phyloP scores from a whole-genome alignment of 2,113 vertebrate species.

The Struthio camelus region DNA sequence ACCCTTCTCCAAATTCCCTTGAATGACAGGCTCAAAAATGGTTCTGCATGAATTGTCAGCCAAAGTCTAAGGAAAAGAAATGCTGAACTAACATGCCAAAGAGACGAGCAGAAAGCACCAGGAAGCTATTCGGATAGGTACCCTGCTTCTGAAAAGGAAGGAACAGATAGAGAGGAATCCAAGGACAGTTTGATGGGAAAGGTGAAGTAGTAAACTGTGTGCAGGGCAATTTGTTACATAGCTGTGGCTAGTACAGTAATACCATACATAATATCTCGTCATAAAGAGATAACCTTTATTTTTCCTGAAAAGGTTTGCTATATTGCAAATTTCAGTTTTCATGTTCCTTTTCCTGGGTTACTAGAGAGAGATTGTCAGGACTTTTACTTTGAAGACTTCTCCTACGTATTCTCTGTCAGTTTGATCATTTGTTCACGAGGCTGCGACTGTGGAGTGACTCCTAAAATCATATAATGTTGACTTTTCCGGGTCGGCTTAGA shows the following conservation, averaged over 20 bases:
- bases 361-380: not conserved
- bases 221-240: slow-evolving; percentile 42
- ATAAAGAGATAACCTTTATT: slow-evolving; percentile 42
- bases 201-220: not conserved
- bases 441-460: not conserved
- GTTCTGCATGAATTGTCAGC: not conserved
- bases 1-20: not conserved
- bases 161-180: not conserved
- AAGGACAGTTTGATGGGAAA: slow-evolving; percentile 2
- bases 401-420: not conserved
- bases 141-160: not conserved
- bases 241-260: slow-evolving; percentile 34
- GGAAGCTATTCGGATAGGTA: not conserved
- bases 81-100: not conserved
- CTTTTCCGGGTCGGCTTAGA: not conserved
- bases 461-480: not conserved
- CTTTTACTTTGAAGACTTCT: not conserved
- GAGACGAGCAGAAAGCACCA: not conserved
- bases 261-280: slow-evolving; percentile 9
- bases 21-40: not conserved
- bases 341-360: not conserved
- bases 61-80: not conserved
- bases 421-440: not conserved
- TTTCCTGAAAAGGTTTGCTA: slow-evolving; percentile 9
- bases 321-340: not conserved